Evolutionary conservation across 2,797 vertebrate species (phyloP).

Genomic region (Bradypodion pumilum): DNA sequence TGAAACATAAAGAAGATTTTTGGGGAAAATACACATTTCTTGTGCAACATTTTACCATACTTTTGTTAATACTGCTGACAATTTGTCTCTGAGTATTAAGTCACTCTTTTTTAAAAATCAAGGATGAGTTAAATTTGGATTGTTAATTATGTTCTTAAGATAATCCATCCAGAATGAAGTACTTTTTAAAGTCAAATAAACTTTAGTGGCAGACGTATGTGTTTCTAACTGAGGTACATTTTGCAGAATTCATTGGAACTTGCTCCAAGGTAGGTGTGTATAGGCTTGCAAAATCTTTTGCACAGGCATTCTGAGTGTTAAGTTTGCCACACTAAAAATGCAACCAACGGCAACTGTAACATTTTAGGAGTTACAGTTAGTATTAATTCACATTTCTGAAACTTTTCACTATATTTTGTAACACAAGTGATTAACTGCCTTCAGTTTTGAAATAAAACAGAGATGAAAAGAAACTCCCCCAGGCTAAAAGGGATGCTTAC

Average conservation of each 20-base stretch:
- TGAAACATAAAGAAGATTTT: too few relatives aligned
- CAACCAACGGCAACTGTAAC: not conserved
- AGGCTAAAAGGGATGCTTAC: not conserved
- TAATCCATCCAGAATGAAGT: not conserved
- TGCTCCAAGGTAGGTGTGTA: not conserved
- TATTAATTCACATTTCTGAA: constrained; percentile 1
- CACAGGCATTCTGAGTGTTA: not conserved
- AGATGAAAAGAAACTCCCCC: not conserved
- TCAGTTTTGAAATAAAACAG: constrained; percentile 10
- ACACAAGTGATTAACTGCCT: not conserved
- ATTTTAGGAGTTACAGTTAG: not conserved
- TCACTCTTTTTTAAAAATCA: not conserved
- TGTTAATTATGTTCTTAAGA: not conserved
- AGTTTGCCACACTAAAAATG: not conserved
- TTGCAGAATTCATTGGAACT: not conserved
- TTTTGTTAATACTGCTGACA: too few relatives aligned
- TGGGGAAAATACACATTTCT: too few relatives aligned
- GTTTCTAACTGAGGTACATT: not conserved
- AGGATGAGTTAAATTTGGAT: not conserved
- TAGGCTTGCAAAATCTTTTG: not conserved
- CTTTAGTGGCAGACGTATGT: not conserved
- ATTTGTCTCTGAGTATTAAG: too few relatives aligned
- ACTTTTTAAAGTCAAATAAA: not conserved
- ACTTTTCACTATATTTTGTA: not conserved
- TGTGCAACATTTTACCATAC: too few relatives aligned